phyloP scores from a whole-genome alignment of 2,113 vertebrate species.

The Pedetes capensis region DNA sequence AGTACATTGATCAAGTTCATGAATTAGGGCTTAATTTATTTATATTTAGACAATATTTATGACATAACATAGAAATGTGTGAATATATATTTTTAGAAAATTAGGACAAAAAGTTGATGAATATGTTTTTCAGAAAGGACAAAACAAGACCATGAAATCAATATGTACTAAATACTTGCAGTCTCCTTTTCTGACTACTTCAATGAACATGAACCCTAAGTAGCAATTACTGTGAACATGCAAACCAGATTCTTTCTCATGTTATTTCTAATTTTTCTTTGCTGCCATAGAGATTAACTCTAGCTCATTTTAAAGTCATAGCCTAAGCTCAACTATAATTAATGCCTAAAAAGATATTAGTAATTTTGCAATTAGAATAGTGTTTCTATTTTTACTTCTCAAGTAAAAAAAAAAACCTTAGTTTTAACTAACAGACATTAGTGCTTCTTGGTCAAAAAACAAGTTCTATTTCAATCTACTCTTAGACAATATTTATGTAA shows the following conservation, averaged over 20 bases:
- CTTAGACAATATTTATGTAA: slow-evolving; percentile 21
- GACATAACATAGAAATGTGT: background rate
- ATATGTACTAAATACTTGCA: background rate
- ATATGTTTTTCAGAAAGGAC: background rate
- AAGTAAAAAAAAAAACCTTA: slow-evolving; percentile 2
- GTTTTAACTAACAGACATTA: slow-evolving; percentile 16
- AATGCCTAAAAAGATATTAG: slow-evolving; percentile 56
- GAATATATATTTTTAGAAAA: background rate
- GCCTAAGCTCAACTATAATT: slow-evolving; percentile 57
- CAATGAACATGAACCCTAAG: slow-evolving; percentile 24
- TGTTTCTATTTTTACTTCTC: slow-evolving; percentile 44
- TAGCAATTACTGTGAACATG: slow-evolving; percentile 30
- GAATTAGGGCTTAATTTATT: background rate
- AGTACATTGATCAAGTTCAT: background rate
- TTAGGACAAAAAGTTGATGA: slow-evolving; percentile 8
- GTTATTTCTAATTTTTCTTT: slow-evolving; percentile 61
- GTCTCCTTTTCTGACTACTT: background rate
- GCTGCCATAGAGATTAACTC: slow-evolving; percentile 51
- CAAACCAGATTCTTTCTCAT: slow-evolving; percentile 36
- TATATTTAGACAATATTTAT: background rate
- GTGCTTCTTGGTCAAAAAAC: background rate
- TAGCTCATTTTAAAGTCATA: slow-evolving; percentile 47
- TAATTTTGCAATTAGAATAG: slow-evolving; percentile 43
- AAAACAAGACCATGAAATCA: slow-evolving; percentile 1
- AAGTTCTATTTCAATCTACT: background rate